Conservation (phyloP, 2,113 vertebrate species). For the Elaphurus davidianus region DNA sequence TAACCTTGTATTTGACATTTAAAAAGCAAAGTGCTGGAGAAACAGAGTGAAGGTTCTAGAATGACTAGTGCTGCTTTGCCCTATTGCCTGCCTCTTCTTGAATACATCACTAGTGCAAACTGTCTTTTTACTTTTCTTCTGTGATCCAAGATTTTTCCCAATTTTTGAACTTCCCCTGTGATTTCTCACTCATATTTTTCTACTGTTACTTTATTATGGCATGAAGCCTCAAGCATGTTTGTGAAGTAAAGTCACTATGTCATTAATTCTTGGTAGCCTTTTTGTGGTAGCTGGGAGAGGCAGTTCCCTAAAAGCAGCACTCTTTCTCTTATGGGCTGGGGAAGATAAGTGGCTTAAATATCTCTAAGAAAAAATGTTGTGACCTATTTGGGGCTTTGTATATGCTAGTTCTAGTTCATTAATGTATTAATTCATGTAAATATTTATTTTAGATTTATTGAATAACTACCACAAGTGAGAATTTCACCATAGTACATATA, state of each 20-base stretch:
- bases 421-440: background rate
- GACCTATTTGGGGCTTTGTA: background rate
- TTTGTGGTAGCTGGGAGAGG: background rate
- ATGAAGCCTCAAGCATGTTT: background rate
- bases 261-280: background rate
- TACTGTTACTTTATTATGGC: background rate
- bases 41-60: background rate
- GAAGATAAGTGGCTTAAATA: background rate
- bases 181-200: background rate
- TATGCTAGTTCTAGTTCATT: background rate
- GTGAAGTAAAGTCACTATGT: background rate
- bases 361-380: background rate
- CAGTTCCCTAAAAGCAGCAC: fast-evolving
- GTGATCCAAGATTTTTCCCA: background rate
- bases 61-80: background rate
- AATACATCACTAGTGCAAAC: background rate
- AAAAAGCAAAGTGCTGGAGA: background rate
- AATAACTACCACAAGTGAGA: background rate
- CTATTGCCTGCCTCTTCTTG: background rate
- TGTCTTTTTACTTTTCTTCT: background rate
- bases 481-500: background rate
- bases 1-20: constrained; percentile 56
- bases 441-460: background rate
- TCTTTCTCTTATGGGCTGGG: background rate
- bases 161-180: background rate